Conservation (phyloP, 2,113 vertebrate species). For the Istiophorus platypterus region DNA sequence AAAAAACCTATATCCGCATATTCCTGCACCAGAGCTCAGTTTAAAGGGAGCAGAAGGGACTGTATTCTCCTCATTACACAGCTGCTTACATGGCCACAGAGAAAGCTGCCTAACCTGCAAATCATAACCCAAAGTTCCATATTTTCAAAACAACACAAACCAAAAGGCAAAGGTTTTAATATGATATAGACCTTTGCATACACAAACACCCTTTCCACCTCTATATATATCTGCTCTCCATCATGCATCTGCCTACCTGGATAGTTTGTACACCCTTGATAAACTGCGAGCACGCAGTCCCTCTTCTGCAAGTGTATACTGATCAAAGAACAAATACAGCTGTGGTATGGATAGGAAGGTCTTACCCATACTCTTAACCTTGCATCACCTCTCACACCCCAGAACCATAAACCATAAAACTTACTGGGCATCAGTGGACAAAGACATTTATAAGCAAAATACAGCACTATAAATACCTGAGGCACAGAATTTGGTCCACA, state of each 20-base stretch:
- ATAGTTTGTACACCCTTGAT: slow-evolving; percentile 77
- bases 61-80: slow-evolving; percentile 22
- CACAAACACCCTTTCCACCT: neutral
- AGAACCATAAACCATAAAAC: slow-evolving; percentile 9
- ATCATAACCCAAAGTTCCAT: slow-evolving; percentile 39
- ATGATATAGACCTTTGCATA: slow-evolving; percentile 3
- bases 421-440: neutral
- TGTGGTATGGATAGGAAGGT: slow-evolving; percentile 49
- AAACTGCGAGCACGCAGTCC: slow-evolving; percentile 60
- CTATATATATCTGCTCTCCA: slow-evolving; percentile 37
- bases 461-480: neutral
- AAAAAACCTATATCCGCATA: slow-evolving; percentile 19
- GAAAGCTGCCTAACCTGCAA: slow-evolving; percentile 28
- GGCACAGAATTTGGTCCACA: neutral
- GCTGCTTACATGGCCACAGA: slow-evolving; percentile 39
- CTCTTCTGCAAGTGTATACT: slow-evolving; percentile 60
- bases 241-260: slow-evolving; percentile 60
- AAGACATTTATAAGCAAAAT: slow-evolving; percentile 3
- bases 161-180: neutral
- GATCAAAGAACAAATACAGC: slow-evolving; percentile 54
- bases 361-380: slow-evolving; percentile 41
- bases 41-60: slow-evolving; percentile 51
- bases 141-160: neutral
- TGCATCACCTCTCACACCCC: slow-evolving; percentile 23
- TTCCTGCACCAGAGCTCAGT: slow-evolving; percentile 57